Evolutionary conservation across 2,113 vertebrate genomes (phyloP).

Genomic region (Vombatus ursinus): DNA sequence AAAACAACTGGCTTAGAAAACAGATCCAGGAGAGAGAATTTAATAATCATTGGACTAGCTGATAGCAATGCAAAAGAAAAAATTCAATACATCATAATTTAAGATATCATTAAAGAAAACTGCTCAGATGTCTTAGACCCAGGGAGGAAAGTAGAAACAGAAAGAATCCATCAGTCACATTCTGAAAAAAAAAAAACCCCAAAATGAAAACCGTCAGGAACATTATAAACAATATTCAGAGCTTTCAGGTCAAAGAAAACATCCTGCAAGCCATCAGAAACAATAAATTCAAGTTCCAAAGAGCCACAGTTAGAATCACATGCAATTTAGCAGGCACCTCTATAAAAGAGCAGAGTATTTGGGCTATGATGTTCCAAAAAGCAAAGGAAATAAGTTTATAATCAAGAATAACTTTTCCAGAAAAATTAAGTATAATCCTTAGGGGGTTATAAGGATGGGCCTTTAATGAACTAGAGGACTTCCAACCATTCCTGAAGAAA

Average conservation of each 20-base stretch:
- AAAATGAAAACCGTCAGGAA: not conserved
- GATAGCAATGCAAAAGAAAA: not conserved
- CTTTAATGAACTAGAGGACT: not conserved
- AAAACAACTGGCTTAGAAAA: not conserved
- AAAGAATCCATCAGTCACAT: not conserved
- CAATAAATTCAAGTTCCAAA: not conserved
- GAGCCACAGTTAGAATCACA: not conserved
- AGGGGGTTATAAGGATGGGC: not conserved
- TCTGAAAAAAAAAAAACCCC: not conserved
- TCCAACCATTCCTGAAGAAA: not conserved
- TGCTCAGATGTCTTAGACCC: not conserved
- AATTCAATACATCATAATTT: not conserved
- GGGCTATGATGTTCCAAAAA: not conserved
- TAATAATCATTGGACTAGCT: not conserved
- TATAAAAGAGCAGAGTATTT: not conserved
- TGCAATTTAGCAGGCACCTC: not conserved
- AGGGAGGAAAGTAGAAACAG: not conserved
- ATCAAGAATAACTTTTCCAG: not conserved
- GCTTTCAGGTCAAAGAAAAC: not conserved
- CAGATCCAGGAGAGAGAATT: not conserved
- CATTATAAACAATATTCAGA: not conserved
- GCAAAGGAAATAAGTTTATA: not conserved
- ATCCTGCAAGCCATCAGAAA: not conserved
- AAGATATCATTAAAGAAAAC: not conserved
- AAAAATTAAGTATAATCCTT: too few relatives aligned